phyloP scores from a whole-genome alignment of 2,797 vertebrate species.

The Distichodus sexfasciatus region DNA sequence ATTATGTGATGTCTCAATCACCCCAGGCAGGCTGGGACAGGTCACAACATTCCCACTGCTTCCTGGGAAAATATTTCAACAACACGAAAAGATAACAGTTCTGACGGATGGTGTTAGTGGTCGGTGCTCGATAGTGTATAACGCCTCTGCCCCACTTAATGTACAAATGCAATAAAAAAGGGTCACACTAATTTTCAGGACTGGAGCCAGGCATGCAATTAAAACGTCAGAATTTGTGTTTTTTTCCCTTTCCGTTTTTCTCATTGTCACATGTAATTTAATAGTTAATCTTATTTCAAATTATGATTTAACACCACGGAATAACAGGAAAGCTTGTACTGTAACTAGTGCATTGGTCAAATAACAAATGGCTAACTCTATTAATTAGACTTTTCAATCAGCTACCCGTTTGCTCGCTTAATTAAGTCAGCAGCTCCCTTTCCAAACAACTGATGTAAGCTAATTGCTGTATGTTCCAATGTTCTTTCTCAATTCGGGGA shows the following conservation, averaged over 20 bases:
- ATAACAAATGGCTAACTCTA: conserved; percentile 73
- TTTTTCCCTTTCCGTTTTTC: not conserved
- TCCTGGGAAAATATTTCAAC: conserved; percentile 42
- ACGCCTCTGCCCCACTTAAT: not conserved
- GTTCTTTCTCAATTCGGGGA: not conserved
- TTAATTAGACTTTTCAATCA: conserved; percentile 80
- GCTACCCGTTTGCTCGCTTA: conserved; percentile 76
- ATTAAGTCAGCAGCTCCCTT: conserved; percentile 71
- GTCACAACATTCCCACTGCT: conserved; percentile 56
- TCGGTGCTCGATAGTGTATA: not conserved
- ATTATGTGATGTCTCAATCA: conserved; percentile 82
- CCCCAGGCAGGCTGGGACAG: conserved; percentile 66
- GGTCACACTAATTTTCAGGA: not conserved
- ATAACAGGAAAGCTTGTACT: conserved; percentile 20
- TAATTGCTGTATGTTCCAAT: conserved; percentile 21
- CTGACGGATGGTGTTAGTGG: conserved; percentile 10
- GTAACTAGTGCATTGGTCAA: conserved; percentile 58
- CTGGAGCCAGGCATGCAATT: not conserved
- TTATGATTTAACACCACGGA: too few species aligned
- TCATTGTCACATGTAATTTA: too few species aligned
- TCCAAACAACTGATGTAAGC: conserved; percentile 40
- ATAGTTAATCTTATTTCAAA: too few species aligned
- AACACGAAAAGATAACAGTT: conserved; percentile 20
- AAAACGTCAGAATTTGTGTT: not conserved
- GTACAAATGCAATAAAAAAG: conserved; percentile 32